These are phyloP conservation scores for Pseudocheirus occidentalis DNA, from an alignment of 2,797 vertebrate genomes.

Conservation along the genomic window DNA sequence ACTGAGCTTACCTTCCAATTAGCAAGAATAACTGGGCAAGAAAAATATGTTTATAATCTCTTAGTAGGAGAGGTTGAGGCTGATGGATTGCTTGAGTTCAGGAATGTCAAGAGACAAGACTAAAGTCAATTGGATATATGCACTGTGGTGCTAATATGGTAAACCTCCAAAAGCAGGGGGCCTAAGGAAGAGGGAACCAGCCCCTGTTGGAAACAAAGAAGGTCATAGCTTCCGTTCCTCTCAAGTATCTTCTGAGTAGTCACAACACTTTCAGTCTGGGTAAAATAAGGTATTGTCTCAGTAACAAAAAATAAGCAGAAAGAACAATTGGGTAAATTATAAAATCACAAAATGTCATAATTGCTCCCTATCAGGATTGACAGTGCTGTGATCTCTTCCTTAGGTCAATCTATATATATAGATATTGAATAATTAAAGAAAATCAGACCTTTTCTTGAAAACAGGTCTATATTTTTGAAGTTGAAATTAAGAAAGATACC, in stretches of 20 bases:
- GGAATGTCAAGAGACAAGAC: not conserved
- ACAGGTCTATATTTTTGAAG: not conserved
- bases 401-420: not conserved
- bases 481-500: not conserved
- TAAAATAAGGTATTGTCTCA: not conserved
- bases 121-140: not conserved
- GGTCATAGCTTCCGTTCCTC: not conserved
- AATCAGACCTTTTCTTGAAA: not conserved
- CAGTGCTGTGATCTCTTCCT: not conserved
- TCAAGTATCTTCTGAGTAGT: not conserved
- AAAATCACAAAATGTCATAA: not conserved
- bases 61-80: not conserved
- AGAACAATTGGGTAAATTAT: not conserved
- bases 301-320: not conserved
- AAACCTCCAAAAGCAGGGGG: fast-evolving
- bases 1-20: not conserved
- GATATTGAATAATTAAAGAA: not conserved
- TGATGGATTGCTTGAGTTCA: not conserved
- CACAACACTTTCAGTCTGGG: not conserved
- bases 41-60: not conserved
- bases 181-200: not conserved
- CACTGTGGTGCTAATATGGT: not conserved
- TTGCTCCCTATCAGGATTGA: not conserved
- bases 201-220: not conserved
- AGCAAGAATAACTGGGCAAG: not conserved